Conservation (phyloP, 2,797 vertebrate genomes). For the Pseudotriccus pelzelni region DNA sequence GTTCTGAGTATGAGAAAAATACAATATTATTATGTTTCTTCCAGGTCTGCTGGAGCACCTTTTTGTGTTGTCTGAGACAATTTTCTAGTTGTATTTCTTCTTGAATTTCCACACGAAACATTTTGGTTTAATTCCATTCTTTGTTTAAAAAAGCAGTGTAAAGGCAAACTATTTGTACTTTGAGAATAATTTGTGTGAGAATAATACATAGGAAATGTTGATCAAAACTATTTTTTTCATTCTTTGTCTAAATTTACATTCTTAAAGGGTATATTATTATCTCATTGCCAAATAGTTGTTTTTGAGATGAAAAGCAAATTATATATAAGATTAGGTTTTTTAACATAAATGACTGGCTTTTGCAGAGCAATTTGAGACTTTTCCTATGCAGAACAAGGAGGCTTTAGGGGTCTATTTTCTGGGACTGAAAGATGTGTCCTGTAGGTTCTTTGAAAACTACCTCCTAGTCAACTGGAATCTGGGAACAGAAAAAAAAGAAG, state of each 20-base stretch:
- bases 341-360: neutral
- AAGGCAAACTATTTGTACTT: neutral
- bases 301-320: neutral
- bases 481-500: neutral
- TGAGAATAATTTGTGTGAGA: neutral
- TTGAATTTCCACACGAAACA: slow-evolving; percentile 29
- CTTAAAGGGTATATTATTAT: neutral
- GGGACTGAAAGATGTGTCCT: neutral
- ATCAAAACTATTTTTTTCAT: neutral
- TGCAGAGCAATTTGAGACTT: neutral
- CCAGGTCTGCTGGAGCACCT: neutral
- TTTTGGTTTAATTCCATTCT: neutral
- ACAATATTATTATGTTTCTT: neutral
- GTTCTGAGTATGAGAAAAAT: neutral
- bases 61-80: slow-evolving; percentile 21
- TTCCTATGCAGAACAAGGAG: neutral
- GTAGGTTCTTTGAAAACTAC: neutral
- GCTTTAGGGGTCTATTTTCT: neutral
- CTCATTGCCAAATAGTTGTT: neutral
- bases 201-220: neutral
- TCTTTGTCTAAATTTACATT: neutral
- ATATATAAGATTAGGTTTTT: neutral
- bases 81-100: slow-evolving; percentile 34
- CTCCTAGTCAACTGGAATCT: neutral
- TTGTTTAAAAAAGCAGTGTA: neutral